phyloP scores from a whole-genome alignment of 2,113 vertebrate species.

The Brachyhypopomus occidentalis region DNA sequence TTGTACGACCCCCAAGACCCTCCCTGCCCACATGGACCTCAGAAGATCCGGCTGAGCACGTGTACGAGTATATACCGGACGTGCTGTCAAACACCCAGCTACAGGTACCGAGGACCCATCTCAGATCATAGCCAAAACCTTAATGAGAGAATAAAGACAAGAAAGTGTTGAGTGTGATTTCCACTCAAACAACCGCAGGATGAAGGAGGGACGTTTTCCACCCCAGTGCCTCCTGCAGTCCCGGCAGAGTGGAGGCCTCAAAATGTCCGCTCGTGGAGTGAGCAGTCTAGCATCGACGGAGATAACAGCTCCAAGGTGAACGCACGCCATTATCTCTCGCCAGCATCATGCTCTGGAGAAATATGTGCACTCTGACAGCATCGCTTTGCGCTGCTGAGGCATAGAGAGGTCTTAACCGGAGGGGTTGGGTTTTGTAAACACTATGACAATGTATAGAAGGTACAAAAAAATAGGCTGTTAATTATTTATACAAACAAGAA shows the following conservation, averaged over 20 bases:
- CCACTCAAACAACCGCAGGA: background rate
- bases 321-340: background rate
- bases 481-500: too few species aligned
- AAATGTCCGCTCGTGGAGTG: background rate
- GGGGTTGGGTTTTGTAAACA: background rate
- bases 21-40: background rate
- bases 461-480: too few species aligned
- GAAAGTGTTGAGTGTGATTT: background rate
- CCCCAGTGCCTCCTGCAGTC: background rate
- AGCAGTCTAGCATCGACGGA: constrained; percentile 8
- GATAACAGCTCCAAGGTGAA: constrained; percentile 31
- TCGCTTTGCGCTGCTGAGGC: background rate
- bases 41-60: background rate
- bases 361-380: background rate
- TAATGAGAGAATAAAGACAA: background rate
- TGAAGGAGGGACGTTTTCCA: background rate
- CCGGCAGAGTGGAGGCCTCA: background rate
- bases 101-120: background rate
- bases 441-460: background rate
- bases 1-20: background rate
- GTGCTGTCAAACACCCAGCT: background rate
- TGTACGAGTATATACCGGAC: constrained; percentile 27
- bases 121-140: background rate
- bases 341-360: background rate
- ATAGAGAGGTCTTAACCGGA: background rate